Percentiles rank a stretch among this genome's conserved stretches.
phyloP scores from a whole-genome alignment of 2,113 vertebrate species.

The Chroicocephalus ridibundus region DNA sequence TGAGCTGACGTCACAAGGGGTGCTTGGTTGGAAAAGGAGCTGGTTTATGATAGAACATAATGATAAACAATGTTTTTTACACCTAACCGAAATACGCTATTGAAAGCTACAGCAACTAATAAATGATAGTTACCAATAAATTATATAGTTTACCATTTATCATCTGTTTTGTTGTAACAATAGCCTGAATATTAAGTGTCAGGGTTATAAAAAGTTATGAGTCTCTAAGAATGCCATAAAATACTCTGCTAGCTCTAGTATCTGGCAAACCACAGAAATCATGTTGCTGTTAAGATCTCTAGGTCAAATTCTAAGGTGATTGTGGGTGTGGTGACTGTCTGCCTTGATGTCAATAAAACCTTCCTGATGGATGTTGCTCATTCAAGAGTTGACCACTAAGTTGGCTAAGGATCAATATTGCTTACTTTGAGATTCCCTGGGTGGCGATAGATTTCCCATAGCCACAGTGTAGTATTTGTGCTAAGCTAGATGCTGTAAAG shows the following conservation, averaged over 20 bases:
- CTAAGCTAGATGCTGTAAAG: not conserved
- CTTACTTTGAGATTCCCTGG: slow-evolving; percentile 1
- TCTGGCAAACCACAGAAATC: not conserved
- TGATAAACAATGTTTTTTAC: not conserved
- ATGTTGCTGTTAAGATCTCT: not conserved
- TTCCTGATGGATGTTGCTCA: not conserved
- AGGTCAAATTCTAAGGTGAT: not conserved
- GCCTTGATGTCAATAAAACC: not conserved
- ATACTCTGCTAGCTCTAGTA: not conserved
- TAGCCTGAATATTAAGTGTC: not conserved
- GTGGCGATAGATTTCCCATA: slow-evolving; percentile 11
- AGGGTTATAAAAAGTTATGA: not conserved
- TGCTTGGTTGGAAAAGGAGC: not conserved
- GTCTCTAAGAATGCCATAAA: not conserved
- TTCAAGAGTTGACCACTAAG: not conserved
- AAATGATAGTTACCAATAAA: not conserved
- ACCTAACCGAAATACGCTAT: not conserved
- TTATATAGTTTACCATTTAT: not conserved
- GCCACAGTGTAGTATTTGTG: not conserved
- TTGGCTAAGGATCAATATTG: not conserved
- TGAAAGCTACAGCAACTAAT: not conserved
- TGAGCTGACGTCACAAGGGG: not conserved
- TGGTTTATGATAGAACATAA: not conserved
- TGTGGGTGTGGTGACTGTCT: not conserved
- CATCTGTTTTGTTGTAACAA: not conserved